Conservation (phyloP, 2,888 invertebrate species). For the Amphiduros pacificus region DNA sequence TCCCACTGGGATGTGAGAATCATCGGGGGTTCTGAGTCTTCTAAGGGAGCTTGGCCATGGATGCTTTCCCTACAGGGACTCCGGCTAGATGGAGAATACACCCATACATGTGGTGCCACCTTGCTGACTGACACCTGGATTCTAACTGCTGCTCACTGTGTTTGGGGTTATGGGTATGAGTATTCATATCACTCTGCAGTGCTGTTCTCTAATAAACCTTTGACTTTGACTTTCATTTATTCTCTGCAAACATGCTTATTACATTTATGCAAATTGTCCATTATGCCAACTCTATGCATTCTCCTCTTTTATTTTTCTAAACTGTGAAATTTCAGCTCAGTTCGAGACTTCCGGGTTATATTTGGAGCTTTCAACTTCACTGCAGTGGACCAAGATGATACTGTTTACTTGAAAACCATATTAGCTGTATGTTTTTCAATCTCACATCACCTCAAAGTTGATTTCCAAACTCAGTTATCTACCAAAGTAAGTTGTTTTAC, state of each 20-base stretch:
- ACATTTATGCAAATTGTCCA: too few relatives aligned
- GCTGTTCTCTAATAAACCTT: too few relatives aligned
- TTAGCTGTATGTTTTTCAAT: not conserved
- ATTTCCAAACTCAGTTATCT: too few relatives aligned
- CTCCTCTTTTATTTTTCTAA: too few relatives aligned
- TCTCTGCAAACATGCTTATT: too few relatives aligned
- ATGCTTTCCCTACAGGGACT: conserved; percentile 19
- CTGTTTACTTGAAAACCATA: conserved; percentile 6
- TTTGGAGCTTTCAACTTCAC: conserved; percentile 14
- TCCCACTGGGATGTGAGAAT: too few relatives aligned
- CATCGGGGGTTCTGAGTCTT: conserved; percentile 22
- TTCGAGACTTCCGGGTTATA: conserved; percentile 11
- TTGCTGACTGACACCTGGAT: conserved; percentile 20
- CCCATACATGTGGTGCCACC: conserved; percentile 23
- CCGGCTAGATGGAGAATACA: conserved; percentile 5
- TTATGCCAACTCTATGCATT: too few relatives aligned
- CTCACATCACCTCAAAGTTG: too few relatives aligned
- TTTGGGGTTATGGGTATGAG: too few relatives aligned
- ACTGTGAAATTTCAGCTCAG: conserved; percentile 4
- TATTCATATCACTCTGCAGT: too few relatives aligned
- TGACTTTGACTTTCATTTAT: too few relatives aligned
- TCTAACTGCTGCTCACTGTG: conserved; percentile 23
- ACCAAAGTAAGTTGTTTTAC: too few relatives aligned
- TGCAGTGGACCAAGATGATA: conserved; percentile 11
- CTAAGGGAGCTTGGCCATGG: conserved; percentile 26